Base-by-base conservation (phyloP, 2,888 invertebrate species). In the Choreutis nemorana region DNA sequence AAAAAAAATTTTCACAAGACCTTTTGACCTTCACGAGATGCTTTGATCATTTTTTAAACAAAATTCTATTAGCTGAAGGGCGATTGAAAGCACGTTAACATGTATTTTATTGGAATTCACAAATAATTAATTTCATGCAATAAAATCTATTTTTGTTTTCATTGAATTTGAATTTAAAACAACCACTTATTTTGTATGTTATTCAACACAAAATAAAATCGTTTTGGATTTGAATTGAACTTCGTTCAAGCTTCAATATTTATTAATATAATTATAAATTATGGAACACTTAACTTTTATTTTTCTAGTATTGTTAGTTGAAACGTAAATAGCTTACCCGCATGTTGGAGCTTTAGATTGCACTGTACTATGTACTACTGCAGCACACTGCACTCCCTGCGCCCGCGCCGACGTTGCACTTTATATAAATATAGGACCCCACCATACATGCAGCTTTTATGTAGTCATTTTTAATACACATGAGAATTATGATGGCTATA, bases 341-440 rank as follows among this genome's bases (percentile, higher is more conserved):
- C 65, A 65, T 65, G 41, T 41, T 48, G 4, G 9, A 8, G 13
- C n/a, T n/a, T n/a, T n/a, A n/a, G n/a, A n/a, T n/a, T n/a, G n/a
- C n/a, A n/a, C n/a, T n/a, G n/a, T n/a, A 18, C 4, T 8, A 42
- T 47, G 36, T 48, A 35, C 37, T 36, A 34, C 41, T 47, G 41
- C 44, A 53, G 51, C 42, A 37, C 31, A 30, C 37, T 28, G 42
- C 44, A 50, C 50, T 45, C 44, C 40, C 50, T 42, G 47, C 44
- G 54, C 55, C 56, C 41, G 42, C 50, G 46, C 45, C 48, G 39
- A 36, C 41, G 39, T 32, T 30, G 43, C 41, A 48, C 50, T 44
- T 35, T 34, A 47, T 73, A 60, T 73, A 72, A 68, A 59, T 52
- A 48, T 47, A 44, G 54, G 51, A 44, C 72, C 73, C 73, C 73